phyloP scores from a whole-genome alignment of 2,797 vertebrate species.

The Gymnothorax reevesii region DNA sequence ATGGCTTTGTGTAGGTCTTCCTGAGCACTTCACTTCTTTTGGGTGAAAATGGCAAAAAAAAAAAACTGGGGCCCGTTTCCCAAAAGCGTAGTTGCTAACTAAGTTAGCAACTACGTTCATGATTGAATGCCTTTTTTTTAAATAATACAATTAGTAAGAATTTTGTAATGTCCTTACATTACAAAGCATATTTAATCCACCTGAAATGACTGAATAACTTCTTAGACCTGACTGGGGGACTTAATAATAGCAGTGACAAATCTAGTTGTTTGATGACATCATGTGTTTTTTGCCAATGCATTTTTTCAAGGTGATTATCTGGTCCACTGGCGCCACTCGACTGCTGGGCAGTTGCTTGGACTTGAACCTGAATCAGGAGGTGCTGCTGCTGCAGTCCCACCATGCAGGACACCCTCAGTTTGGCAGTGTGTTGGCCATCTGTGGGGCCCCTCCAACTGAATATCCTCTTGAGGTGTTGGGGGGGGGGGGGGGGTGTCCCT shows the following conservation, averaged over 20 bases:
- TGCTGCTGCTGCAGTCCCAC: neutral
- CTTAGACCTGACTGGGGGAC: neutral
- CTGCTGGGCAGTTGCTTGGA: neutral
- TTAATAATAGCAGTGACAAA: neutral
- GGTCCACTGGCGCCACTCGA: neutral
- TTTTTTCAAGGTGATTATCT: slow-evolving; percentile 4
- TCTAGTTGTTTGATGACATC: neutral
- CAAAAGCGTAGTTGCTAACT: no score
- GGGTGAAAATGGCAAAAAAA: no score
- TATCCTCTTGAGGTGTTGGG: neutral
- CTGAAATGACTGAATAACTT: neutral
- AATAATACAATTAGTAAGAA: no score
- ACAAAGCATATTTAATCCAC: neutral
- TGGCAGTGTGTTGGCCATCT: neutral
- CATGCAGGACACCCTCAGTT: no score
- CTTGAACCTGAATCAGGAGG: neutral
- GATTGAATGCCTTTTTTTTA: no score
- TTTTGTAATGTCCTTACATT: no score
- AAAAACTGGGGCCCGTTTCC: no score
- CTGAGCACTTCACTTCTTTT: no score
- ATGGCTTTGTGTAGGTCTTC: no score
- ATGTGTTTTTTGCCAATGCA: neutral
- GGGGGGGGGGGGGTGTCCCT: neutral
- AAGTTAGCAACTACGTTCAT: no score
- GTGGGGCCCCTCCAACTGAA: no score